Evolutionary conservation across 2,888 invertebrate species (phyloP).

Genomic region (Prosopocoilus inquinatus): DNA sequence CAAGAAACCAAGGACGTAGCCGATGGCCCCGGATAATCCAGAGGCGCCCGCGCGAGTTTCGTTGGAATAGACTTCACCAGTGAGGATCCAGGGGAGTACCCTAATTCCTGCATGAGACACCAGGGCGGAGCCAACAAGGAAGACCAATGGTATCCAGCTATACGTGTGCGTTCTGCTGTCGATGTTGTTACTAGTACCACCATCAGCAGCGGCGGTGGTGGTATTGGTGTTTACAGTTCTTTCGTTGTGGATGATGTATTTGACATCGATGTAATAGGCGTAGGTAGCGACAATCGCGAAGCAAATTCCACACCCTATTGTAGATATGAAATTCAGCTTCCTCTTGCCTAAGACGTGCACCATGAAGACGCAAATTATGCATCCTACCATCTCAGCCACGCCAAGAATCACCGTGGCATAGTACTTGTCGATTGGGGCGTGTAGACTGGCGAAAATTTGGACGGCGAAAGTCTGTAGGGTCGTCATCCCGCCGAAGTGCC

Average conservation of each 20-base stretch:
- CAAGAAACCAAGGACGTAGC: conserved; percentile 73
- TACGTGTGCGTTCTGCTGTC: conserved; percentile 7
- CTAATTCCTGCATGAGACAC: conserved; percentile 69
- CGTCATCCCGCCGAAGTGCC: conserved; percentile 74
- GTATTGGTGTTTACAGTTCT: not conserved
- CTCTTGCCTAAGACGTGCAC: conserved; percentile 75
- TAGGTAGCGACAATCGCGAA: conserved; percentile 63
- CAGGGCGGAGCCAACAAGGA: conserved; percentile 66
- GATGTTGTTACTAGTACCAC: not conserved
- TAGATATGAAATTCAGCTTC: conserved; percentile 64
- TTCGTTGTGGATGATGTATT: conserved; percentile 23
- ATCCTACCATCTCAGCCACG: conserved; percentile 66
- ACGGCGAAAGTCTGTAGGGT: conserved; percentile 74
- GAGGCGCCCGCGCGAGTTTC: conserved; percentile 70
- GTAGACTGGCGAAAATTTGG: conserved; percentile 67
- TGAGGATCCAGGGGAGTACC: conserved; percentile 75
- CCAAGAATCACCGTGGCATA: conserved; percentile 73
- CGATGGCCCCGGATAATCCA: conserved; percentile 69
- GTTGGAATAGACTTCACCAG: conserved; percentile 73
- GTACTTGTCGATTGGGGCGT: conserved; percentile 74
- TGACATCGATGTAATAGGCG: conserved; percentile 43
- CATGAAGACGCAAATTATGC: conserved; percentile 62
- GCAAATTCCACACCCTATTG: conserved; percentile 64
- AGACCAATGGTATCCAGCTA: conserved; percentile 63
- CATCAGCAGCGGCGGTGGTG: not conserved